phyloP scores from a whole-genome alignment of 2,797 vertebrate genomes.

The Hirundo rustica region DNA sequence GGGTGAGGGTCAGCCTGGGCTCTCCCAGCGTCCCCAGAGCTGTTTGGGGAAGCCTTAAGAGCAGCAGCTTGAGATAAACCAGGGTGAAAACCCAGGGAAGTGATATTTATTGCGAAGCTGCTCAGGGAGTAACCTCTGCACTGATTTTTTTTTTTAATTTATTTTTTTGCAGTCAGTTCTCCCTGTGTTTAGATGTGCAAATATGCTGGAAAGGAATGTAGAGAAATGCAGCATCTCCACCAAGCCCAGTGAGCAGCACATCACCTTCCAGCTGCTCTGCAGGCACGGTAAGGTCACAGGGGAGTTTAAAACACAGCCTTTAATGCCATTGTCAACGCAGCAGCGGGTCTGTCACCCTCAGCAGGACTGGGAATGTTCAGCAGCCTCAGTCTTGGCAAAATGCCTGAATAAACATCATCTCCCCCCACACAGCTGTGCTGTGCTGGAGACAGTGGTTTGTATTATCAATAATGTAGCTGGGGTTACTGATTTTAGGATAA shows the following conservation, averaged over 20 bases:
- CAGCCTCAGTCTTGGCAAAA: not conserved
- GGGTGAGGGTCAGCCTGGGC: not conserved
- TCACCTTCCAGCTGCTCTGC: conserved; percentile 88
- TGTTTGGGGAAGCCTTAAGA: not conserved
- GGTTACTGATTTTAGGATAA: not conserved
- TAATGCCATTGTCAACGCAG: not conserved
- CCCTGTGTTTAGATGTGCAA: conserved; percentile 86
- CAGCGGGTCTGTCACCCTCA: not conserved
- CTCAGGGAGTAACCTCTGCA: not conserved
- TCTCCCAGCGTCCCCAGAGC: not conserved
- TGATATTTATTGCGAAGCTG: not conserved
- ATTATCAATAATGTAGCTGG: not conserved
- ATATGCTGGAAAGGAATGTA: conserved; percentile 86
- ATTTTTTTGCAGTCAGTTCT: conserved; percentile 79
- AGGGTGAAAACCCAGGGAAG: not conserved
- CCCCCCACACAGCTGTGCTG: not conserved
- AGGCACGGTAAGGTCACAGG: conserved; percentile 83
- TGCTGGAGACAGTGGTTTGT: not conserved
- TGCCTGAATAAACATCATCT: not conserved
- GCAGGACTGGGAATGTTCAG: not conserved
- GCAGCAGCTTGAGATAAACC: not conserved
- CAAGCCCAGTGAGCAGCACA: conserved; percentile 21
- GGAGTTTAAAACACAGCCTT: not conserved
- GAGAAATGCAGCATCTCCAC: conserved; percentile 81
- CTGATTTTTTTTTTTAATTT: not conserved